A percentile compares a stretch with the other conserved stretches of the same genome.
phyloP scores from a whole-genome alignment of 2,797 vertebrate genomes.

The Morelia viridis region DNA sequence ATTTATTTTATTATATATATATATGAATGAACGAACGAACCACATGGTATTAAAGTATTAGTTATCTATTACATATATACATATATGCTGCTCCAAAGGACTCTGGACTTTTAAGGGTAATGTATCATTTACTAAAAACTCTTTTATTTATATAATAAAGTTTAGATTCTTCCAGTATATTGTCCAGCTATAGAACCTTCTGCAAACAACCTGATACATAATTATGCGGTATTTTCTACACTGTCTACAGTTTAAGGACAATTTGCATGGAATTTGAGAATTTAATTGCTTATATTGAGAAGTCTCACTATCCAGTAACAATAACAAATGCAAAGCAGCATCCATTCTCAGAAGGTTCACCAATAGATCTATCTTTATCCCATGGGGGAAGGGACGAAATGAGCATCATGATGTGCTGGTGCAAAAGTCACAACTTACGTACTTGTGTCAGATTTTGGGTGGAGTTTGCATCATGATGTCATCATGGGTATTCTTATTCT shows the following conservation, averaged over 20 bases:
- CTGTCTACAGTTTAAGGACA: background rate
- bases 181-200: background rate
- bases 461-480: background rate
- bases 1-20: background rate
- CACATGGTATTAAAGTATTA: background rate
- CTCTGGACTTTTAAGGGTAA: background rate
- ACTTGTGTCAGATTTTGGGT: background rate
- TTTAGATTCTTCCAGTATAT: background rate
- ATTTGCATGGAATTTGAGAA: background rate
- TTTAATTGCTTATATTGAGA: background rate
- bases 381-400: background rate
- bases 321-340: background rate
- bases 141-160: background rate
- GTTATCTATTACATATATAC: background rate
- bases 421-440: background rate
- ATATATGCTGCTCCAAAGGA: background rate
- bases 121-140: background rate
- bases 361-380: background rate
- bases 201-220: background rate
- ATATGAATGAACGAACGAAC: background rate
- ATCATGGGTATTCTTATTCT: background rate
- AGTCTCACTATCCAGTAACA: background rate
- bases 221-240: background rate
- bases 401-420: background rate
- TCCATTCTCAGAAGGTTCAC: background rate